Conservation (phyloP, 2,888 invertebrate species). For the Synergus japonicus region DNA sequence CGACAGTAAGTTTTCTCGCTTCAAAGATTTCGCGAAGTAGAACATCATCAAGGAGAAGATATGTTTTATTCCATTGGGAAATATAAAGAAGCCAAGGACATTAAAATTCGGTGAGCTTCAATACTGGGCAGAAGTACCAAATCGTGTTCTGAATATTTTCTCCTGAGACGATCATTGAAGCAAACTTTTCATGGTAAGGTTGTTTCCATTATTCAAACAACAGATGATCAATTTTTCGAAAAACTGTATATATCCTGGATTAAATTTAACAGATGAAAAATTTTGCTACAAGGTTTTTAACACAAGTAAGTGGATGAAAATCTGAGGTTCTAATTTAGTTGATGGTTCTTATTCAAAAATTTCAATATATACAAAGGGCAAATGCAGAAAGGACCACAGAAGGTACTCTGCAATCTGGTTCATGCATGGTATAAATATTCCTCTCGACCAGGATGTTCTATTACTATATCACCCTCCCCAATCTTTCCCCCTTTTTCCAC, state of each 20-base stretch:
- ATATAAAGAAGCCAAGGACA: background rate
- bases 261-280: too few species aligned
- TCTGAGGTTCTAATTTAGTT: background rate
- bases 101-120: slow-evolving; percentile 7
- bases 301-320: too few species aligned
- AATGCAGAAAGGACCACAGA: background rate
- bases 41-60: slow-evolving; percentile 10
- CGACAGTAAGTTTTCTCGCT: slow-evolving; percentile 12
- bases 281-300: too few species aligned
- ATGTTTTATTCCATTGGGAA: background rate
- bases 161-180: background rate
- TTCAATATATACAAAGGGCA: too few species aligned
- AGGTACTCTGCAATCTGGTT: background rate
- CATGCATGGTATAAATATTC: background rate
- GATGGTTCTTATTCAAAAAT: background rate
- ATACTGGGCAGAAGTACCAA: background rate
- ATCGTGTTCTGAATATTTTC: background rate
- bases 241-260: background rate
- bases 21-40: slow-evolving; percentile 17
- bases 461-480: background rate
- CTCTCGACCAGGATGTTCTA: background rate
- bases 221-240: background rate
- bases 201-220: background rate
- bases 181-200: background rate
- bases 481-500: background rate